Evolutionary conservation across 2,797 vertebrate species (phyloP).

Genomic region (Danio albolineatus): DNA sequence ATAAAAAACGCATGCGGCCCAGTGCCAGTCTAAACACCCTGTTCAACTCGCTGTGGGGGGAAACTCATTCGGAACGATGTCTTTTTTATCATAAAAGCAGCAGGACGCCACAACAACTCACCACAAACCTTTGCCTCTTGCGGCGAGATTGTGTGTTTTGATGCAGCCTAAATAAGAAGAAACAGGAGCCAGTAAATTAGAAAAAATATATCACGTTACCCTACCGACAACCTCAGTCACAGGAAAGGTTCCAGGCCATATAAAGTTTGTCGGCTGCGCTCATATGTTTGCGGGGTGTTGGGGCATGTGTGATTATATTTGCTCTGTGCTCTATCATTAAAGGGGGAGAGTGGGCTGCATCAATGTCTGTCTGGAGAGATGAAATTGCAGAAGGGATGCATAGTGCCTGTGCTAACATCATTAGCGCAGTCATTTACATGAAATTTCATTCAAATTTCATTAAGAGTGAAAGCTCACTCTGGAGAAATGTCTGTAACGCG

Average conservation of each 20-base stretch:
- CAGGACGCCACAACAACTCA: slow-evolving; percentile 35
- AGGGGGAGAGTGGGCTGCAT: slow-evolving; percentile 48
- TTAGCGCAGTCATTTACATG: slow-evolving; percentile 52
- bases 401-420: slow-evolving; percentile 45
- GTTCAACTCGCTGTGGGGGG: slow-evolving; percentile 48
- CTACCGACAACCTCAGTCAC: slow-evolving; percentile 35
- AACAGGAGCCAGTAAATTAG: slow-evolving; percentile 47
- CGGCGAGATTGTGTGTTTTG: slow-evolving; percentile 49
- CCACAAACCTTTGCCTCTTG: slow-evolving; percentile 33
- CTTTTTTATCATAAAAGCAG: slow-evolving; percentile 55
- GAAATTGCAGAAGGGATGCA: slow-evolving; percentile 44
- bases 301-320: slow-evolving; percentile 44
- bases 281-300: slow-evolving; percentile 36
- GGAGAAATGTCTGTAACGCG: slow-evolving; percentile 30
- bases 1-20: slow-evolving; percentile 19
- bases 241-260: slow-evolving; percentile 37
- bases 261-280: slow-evolving; percentile 30
- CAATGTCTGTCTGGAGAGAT: slow-evolving; percentile 53
- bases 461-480: slow-evolving; percentile 45
- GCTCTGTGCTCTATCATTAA: slow-evolving; percentile 47
- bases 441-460: slow-evolving; percentile 59
- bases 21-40: slow-evolving; percentile 44
- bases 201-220: slow-evolving; percentile 42
- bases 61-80: slow-evolving; percentile 45
- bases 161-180: slow-evolving; percentile 56